phyloP scores from a whole-genome alignment of 2,888 invertebrate species.

The Pammene aurita region DNA sequence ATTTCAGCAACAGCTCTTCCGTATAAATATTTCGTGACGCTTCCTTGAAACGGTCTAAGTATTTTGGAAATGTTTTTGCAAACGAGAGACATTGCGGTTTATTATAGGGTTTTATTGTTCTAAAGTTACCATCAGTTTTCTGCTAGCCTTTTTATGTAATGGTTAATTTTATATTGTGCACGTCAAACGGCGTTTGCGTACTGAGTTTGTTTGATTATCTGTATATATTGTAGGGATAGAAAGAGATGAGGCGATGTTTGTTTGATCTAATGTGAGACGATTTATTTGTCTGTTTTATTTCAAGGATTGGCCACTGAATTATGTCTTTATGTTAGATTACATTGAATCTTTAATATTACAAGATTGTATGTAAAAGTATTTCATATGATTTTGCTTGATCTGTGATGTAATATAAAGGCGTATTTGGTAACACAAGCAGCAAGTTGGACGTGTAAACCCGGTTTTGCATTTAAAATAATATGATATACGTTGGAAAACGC shows the following conservation, averaged over 20 bases:
- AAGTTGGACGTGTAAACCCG: constrained; percentile 18
- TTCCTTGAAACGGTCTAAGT: constrained; percentile 63
- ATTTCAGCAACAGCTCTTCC: constrained; percentile 19
- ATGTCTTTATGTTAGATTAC: constrained; percentile 12
- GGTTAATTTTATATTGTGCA: constrained; percentile 66
- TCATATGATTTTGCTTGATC: constrained; percentile 10
- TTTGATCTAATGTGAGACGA: constrained; percentile 32
- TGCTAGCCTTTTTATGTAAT: constrained; percentile 75
- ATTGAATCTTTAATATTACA: not conserved
- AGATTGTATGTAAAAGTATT: constrained; percentile 9
- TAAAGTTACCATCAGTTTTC: constrained; percentile 82
- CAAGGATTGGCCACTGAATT: not conserved
- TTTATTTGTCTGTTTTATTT: constrained; percentile 22
- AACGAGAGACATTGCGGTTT: constrained; percentile 74
- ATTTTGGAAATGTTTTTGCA: constrained; percentile 52
- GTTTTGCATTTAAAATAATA: constrained; percentile 36
- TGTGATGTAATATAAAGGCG: constrained; percentile 26
- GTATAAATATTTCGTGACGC: constrained; percentile 44
- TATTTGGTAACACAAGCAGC: constrained; percentile 31
- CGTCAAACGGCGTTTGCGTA: constrained; percentile 72
- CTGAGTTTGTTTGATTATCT: constrained; percentile 51
- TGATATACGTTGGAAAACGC: constrained; percentile 22
- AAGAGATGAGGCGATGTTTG: constrained; percentile 10
- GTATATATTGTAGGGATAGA: constrained; percentile 55
- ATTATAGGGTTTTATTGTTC: constrained; percentile 71